phyloP scores from a whole-genome alignment of 2,797 vertebrate species.

The Yasuhikotakia modesta region DNA sequence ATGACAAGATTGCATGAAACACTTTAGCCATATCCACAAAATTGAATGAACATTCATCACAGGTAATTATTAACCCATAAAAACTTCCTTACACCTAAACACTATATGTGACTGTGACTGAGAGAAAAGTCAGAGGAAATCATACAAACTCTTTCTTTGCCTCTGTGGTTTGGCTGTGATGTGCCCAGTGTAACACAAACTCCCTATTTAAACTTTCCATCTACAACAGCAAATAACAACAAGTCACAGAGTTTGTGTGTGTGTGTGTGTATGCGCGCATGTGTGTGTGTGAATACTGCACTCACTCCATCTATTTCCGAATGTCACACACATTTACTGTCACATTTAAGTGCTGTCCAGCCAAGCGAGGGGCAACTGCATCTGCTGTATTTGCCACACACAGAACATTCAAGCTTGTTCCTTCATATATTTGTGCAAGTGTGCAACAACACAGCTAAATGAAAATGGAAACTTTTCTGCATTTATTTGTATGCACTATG shows the following conservation, averaged over 20 bases:
- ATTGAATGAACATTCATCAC: constrained; percentile 70
- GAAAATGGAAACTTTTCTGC: constrained; percentile 5
- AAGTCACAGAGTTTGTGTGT: constrained; percentile 58
- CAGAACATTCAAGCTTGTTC: not conserved
- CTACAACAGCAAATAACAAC: constrained; percentile 77
- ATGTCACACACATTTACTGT: constrained; percentile 10
- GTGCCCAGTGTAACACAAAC: constrained; percentile 66
- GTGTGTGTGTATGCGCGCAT: too few species aligned
- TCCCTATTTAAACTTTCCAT: constrained; percentile 76
- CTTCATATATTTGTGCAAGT: not conserved
- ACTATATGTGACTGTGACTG: constrained; percentile 16
- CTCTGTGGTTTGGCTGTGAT: constrained; percentile 41
- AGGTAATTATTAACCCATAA: constrained; percentile 65
- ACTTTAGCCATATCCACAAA: constrained; percentile 59
- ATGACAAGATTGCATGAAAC: constrained; percentile 2
- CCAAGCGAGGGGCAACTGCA: not conserved
- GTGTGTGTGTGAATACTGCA: constrained; percentile 16
- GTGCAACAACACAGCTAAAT: not conserved
- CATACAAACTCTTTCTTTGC: not conserved
- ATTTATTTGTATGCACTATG: constrained; percentile 18
- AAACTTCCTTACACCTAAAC: constrained; percentile 66
- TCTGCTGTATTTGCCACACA: not conserved
- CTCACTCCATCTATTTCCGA: not conserved
- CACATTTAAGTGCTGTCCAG: not conserved
- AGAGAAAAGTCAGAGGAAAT: constrained; percentile 24